A percentile compares a stretch with the other conserved stretches of the same genome.
phyloP scores from a whole-genome alignment of 2,888 invertebrate genomes.

The Ormyrus thymus region DNA sequence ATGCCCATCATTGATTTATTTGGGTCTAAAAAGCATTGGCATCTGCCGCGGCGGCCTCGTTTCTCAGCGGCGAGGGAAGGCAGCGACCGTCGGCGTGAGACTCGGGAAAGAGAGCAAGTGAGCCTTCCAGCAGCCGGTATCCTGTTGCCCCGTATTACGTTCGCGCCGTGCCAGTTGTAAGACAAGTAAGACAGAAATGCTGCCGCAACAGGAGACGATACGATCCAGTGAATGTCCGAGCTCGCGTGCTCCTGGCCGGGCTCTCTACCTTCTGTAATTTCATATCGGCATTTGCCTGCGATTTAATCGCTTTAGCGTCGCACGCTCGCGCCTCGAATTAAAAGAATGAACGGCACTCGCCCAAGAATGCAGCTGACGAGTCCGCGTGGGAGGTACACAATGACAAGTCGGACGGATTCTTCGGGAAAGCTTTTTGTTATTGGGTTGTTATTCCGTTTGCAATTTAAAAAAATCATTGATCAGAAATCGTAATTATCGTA shows the following conservation, averaged over 20 bases:
- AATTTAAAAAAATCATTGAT: too few species aligned
- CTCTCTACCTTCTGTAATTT: slow-evolving; percentile 67
- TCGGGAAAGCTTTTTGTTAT: too few species aligned
- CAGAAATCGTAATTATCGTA: too few species aligned
- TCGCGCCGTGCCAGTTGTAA: slow-evolving; percentile 60
- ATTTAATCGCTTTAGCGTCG: slow-evolving; percentile 68
- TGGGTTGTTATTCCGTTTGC: too few species aligned
- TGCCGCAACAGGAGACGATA: slow-evolving; percentile 66
- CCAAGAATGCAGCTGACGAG: too few species aligned
- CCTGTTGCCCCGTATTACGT: slow-evolving; percentile 61
- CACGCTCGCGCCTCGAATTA: slow-evolving; percentile 6
- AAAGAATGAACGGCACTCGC: not conserved
- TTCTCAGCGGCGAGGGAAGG: not conserved
- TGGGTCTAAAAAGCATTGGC: too few species aligned
- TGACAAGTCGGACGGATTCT: too few species aligned
- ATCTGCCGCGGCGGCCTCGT: not conserved
- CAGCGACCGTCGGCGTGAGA: too few species aligned
- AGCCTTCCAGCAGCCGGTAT: slow-evolving; percentile 52
- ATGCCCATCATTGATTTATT: too few species aligned
- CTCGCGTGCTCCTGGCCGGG: slow-evolving; percentile 57
- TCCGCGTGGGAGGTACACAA: too few species aligned
- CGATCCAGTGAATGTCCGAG: slow-evolving; percentile 64
- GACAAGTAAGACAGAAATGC: slow-evolving; percentile 68
- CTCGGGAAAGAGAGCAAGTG: too few species aligned
- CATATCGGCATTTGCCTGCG: slow-evolving; percentile 70